Evolutionary conservation across 2,888 invertebrate genomes (phyloP).

Genomic region (Cabera pusaria): DNA sequence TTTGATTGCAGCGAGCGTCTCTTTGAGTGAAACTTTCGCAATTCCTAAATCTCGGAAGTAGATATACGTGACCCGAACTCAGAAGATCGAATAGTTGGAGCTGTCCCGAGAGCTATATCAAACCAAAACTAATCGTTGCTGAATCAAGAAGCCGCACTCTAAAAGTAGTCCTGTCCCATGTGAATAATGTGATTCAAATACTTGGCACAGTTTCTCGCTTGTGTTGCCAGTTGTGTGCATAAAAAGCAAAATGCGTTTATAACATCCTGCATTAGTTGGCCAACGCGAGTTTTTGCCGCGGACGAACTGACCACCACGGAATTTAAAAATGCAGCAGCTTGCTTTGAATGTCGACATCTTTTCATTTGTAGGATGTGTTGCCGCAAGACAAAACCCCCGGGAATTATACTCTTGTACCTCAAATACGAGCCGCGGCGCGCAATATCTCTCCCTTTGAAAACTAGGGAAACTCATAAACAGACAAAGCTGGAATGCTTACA

Average conservation of each 20-base stretch:
- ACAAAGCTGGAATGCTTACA: conserved; percentile 59
- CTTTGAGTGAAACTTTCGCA: conserved; percentile 18
- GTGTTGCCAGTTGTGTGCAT: conserved; percentile 27
- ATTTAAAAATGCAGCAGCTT: conserved; percentile 69
- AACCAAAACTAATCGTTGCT: conserved; percentile 59
- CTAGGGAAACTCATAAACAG: conserved; percentile 69
- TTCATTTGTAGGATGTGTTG: conserved; percentile 70
- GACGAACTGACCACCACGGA: conserved; percentile 48
- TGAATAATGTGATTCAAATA: conserved; percentile 56
- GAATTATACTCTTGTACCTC: conserved; percentile 76
- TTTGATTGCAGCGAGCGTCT: conserved; percentile 11
- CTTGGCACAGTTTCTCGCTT: conserved; percentile 29
- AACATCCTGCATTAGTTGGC: conserved; percentile 56
- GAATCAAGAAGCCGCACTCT: conserved; percentile 38
- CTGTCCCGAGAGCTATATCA: conserved; percentile 51
- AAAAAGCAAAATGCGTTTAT: conserved; percentile 47
- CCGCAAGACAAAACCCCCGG: conserved; percentile 76
- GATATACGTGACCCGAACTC: conserved; percentile 21
- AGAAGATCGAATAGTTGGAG: conserved; percentile 40
- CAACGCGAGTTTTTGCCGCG: conserved; percentile 43
- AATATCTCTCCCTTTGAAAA: conserved; percentile 75
- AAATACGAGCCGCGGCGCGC: conserved; percentile 66
- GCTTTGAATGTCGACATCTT: conserved; percentile 70
- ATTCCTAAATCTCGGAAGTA: conserved; percentile 16
- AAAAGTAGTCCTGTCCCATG: conserved; percentile 40